A percentile compares a stretch with the other conserved stretches of the same genome.
phyloP scores from a whole-genome alignment of 2,113 vertebrate species.

The Capreolus pygargus region DNA sequence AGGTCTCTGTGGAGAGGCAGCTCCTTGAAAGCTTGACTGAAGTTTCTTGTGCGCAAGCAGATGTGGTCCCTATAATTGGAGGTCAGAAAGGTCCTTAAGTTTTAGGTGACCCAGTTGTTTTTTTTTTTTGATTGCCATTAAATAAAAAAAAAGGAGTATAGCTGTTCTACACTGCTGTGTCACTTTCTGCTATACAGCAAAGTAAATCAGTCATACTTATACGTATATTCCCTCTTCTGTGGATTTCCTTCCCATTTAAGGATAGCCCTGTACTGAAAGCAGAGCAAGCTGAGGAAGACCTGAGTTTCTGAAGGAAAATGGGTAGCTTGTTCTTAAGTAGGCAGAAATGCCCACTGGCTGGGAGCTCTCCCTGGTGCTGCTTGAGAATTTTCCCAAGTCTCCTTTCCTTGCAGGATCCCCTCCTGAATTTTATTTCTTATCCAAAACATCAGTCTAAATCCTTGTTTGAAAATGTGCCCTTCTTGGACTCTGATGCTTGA shows the following conservation, averaged over 20 bases:
- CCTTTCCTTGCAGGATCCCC: background rate
- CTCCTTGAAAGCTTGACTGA: background rate
- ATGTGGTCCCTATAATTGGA: background rate
- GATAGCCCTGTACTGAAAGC: background rate
- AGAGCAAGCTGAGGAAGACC: background rate
- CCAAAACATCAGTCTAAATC: background rate
- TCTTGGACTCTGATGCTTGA: background rate
- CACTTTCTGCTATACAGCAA: background rate
- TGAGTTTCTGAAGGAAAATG: background rate
- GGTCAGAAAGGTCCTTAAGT: background rate
- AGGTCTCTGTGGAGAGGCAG: background rate
- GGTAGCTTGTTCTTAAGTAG: background rate
- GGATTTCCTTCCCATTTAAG: background rate
- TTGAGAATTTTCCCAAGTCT: background rate
- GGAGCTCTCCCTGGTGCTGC: constrained; percentile 48
- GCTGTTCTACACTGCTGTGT: background rate
- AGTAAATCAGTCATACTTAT: background rate
- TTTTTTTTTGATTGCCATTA: background rate
- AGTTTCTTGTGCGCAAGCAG: background rate
- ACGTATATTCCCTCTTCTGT: background rate
- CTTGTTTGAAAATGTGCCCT: background rate
- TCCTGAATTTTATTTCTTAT: background rate
- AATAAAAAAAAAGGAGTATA: background rate
- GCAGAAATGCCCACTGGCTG: background rate
- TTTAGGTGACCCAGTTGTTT: background rate